phyloP scores from a whole-genome alignment of 1,140 invertebrate species.

The Temnothorax nylanderi region DNA sequence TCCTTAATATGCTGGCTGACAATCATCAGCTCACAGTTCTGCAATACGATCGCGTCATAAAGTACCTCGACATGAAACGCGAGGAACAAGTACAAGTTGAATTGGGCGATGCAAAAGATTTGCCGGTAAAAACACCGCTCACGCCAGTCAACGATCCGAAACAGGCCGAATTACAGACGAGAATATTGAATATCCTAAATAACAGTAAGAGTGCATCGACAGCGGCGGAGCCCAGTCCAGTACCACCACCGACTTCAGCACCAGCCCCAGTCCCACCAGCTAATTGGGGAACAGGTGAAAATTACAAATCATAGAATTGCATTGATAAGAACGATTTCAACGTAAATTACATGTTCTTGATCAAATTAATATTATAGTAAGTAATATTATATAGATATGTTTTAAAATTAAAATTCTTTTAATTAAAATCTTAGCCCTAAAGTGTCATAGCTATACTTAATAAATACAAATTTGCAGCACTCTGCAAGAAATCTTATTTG shows the following conservation, averaged over 20 bases:
- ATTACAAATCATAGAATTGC: conserved; percentile 29
- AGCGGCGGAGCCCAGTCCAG: conserved; percentile 73
- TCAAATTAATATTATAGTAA: not conserved
- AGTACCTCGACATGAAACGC: conserved; percentile 91
- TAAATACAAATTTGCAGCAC: not conserved
- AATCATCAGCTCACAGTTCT: conserved; percentile 92
- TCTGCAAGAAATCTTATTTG: not conserved
- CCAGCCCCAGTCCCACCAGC: conserved; percentile 75
- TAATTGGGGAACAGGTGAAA: conserved; percentile 78
- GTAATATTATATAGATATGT: too few species aligned
- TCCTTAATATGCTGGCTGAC: conserved; percentile 93
- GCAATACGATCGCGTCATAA: conserved; percentile 93
- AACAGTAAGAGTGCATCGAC: conserved; percentile 81
- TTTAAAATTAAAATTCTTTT: not conserved
- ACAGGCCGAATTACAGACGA: conserved; percentile 92
- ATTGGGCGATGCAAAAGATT: conserved; percentile 87
- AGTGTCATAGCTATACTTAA: not conserved
- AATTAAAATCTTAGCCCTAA: not conserved
- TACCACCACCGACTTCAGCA: conserved; percentile 80
- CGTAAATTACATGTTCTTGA: not conserved
- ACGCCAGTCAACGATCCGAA: conserved; percentile 84
- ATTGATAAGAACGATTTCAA: not conserved
- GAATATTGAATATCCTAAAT: conserved; percentile 94
- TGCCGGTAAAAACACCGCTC: conserved; percentile 83
- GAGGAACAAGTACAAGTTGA: conserved; percentile 91